Evolutionary conservation across 2,113 vertebrate species (phyloP), one percentile per base, ranked within the genome.

Genomic region (Platichthys flesus): DNA sequence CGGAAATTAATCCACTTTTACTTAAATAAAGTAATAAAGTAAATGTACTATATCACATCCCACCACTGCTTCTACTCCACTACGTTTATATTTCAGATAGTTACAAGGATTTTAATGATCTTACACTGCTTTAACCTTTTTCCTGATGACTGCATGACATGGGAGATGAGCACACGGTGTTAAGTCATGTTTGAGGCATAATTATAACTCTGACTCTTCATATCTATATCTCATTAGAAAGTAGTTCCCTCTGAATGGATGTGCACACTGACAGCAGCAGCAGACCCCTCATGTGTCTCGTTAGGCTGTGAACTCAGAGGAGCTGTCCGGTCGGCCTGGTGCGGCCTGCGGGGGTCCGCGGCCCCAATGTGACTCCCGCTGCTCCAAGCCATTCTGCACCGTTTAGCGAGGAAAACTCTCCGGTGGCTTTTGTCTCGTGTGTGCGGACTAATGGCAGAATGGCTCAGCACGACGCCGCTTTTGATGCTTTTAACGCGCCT

Each of bases 401-500:
- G 83, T 93, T 94, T 93, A 93, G 93, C 59, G 72, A 81, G 88
- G 86, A 89, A 92, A 88, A 24, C 76, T 86, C 89, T 78, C 87
- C 21, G 86, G 81, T 82, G 84, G 82, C 89, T 90, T 91, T 93
- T 93, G 91, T 93, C 70, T 82, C 21, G 67, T 65, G 9, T 47
- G 83, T 55, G 47, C 18, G 84, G 76, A 88, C 81, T 83, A 88
- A 91, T 66, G 85, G 81, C 24, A 83, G 74, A 83, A 90, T 47
- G 64, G 88, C 85, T 62, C 91, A 88, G 88, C 90, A 89, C 73
- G 90, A 40, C 10, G 78, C 59, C 74, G 51, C 90, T 91, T 42
- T 92, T 92, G 89, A 93, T 82, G 86, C 87, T 67, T 92, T 87
- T 90, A 92, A 92, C 74, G 85, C 85, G 89, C 68, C 89, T 92